phyloP scores from a whole-genome alignment of 2,113 vertebrate species.

The Anarhynchus alexandrinus region DNA sequence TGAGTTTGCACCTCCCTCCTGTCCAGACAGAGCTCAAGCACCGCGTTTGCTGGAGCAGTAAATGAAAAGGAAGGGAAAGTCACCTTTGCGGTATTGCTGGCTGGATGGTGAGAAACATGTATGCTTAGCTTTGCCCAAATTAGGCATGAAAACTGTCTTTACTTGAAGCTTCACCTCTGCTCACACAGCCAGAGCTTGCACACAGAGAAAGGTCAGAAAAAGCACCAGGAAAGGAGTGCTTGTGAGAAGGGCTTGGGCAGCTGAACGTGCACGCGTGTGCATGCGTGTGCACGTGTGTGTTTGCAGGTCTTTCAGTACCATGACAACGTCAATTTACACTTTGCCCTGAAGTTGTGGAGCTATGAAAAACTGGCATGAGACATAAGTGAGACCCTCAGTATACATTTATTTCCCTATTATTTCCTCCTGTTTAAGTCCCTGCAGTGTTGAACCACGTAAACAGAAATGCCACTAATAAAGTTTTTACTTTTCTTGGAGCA shows the following conservation, averaged over 20 bases:
- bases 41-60: neutral
- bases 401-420: neutral
- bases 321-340: neutral
- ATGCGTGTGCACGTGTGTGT: neutral
- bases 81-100: neutral
- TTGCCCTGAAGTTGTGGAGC: neutral
- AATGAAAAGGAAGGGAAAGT: neutral
- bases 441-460: neutral
- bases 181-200: neutral
- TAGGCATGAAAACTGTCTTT: neutral
- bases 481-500: neutral
- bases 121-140: neutral
- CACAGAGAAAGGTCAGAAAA: neutral
- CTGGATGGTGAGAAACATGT: neutral
- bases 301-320: neutral
- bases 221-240: too few relatives aligned
- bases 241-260: neutral
- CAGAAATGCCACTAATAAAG: neutral
- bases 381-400: neutral
- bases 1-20: neutral
- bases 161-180: neutral
- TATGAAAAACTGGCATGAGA: neutral
- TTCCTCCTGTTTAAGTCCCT: neutral
- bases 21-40: neutral
- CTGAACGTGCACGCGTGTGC: rapidly evolving